Evolutionary conservation across 2,888 invertebrate genomes (phyloP), one percentile per base, ranked within the genome.

Genomic region (Rhorus exstirpatorius): DNA sequence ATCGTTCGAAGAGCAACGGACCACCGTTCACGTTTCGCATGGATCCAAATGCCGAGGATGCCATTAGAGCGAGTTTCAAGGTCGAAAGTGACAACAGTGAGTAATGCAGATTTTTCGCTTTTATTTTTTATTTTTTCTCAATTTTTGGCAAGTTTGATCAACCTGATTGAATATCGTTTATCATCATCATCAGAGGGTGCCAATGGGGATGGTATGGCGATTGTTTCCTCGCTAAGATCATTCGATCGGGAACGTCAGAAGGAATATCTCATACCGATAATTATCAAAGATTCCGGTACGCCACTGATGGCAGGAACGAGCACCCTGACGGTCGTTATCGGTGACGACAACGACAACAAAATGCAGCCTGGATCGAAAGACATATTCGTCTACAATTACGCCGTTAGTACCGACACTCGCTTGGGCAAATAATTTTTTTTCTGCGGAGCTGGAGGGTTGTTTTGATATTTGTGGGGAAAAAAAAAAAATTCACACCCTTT

Each of bases 331-430:
- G 98, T 99, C 26, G 97, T 99, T 65, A 99, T 99, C 88, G 99
- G 99, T 21, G 99, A 99, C 93, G 97, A 97, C 21, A 99, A 99
- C 93, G 99, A 99, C 93, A 99, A 99, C 93, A 98, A 98, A 94
- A 99, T 99, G 98, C 97, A 97, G 91, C 98, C 99, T 0, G 99
- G 99, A 0, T 97, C 97, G 3, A 99, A 99, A 94, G 97, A 98
- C 86, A 98, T 99, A 89, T 97, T 98, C 91, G 98, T 99, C 1
- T 99, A 99, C 93, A 99, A 98, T 93, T 99, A 99, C 89, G 95
- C 95, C 92, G 96, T 94, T 88, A 87, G 92, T 87, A 68, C 58
- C 1, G 10, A 35, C 3, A 26, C n/a, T n/a, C n/a, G n/a, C n/a
- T n/a, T n/a, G n/a, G n/a, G n/a, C n/a, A n/a, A n/a, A n/a, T n/a